Evolutionary conservation across 2,113 vertebrate genomes (phyloP), one percentile per base, ranked within the genome.

Genomic region (Mola mola): DNA sequence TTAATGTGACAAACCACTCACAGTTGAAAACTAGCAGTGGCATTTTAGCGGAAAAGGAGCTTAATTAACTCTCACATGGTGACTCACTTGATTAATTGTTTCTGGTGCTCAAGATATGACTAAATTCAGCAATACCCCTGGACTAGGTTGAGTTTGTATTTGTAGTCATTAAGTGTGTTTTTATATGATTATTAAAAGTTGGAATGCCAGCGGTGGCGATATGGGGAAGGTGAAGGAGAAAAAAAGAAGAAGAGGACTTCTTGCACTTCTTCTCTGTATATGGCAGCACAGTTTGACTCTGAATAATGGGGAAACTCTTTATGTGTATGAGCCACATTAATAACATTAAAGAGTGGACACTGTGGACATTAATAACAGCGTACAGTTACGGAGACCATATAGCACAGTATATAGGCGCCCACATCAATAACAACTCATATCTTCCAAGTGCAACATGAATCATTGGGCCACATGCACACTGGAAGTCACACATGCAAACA

Each of bases 241-340:
- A 33, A n/a, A 5, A 66, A 43, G 21, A 53, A 36, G 17, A 66
- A 31, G 38, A 71, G 48, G 43, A 49, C 41, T 70, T 22, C 28
- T n/a, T 43, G 52, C 50, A 24, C n/a, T n/a, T 50, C 61, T 72
- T 51, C 66, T 72, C 66, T 51, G 65, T 51, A 15, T 61, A 24
- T 73, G 69, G 76, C 6, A 40, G 28, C 49, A 19, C 65, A 68
- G 62, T 70, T 59, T 4, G 62, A 87, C 84, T 79, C 88, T 88
- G 87, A 92, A 88, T 90, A 90, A 92, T 90, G 83, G 79, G 62
- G 86, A 82, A 86, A 67, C 78, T 85, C 84, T 69, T 75, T 85
- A 90, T 88, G 86, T 70, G 87, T 87, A 86, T 85, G 78, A 87
- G 77, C 86, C 84, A 74, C 89, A 92, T 91, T 89, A 92, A 91